Conservation (phyloP, 1,140 invertebrate genomes). For the Samia ricini region DNA sequence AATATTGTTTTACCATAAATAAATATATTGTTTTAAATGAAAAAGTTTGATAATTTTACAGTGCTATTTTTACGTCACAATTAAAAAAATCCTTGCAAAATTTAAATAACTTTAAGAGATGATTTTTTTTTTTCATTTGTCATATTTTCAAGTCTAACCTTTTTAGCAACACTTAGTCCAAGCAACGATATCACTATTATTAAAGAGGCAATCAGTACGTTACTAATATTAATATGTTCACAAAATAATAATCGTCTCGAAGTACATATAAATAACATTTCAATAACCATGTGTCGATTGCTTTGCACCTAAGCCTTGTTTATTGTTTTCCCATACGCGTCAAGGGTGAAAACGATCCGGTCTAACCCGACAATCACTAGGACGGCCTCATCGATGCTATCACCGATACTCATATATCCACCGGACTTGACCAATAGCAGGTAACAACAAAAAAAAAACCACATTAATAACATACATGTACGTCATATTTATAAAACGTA, state of each 20-base stretch:
- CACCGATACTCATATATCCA: slow-evolving; percentile 86
- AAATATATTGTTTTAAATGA: too few relatives aligned
- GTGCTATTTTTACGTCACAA: too few relatives aligned
- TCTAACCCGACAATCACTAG: slow-evolving; percentile 76
- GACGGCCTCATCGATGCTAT: slow-evolving; percentile 82
- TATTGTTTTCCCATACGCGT: slow-evolving; percentile 51
- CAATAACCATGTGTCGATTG: slow-evolving; percentile 27
- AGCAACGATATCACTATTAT: too few relatives aligned
- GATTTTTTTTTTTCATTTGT: too few relatives aligned
- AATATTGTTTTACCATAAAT: too few relatives aligned
- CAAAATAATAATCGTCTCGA: not conserved
- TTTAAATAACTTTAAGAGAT: too few relatives aligned
- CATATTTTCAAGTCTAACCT: too few relatives aligned
- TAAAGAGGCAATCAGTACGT: too few relatives aligned
- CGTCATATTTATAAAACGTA: too few relatives aligned
- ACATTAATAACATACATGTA: slow-evolving; percentile 19
- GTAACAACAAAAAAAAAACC: slow-evolving; percentile 72
- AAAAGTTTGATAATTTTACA: too few relatives aligned
- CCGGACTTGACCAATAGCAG: slow-evolving; percentile 85
- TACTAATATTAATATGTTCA: not conserved
- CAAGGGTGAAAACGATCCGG: slow-evolving; percentile 74
- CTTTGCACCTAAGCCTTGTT: slow-evolving; percentile 61
- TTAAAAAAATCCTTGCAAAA: too few relatives aligned
- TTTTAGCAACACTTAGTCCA: too few relatives aligned
- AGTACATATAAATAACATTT: not conserved